phyloP scores from a whole-genome alignment of 1,140 invertebrate genomes.

The Ylistrum balloti region DNA sequence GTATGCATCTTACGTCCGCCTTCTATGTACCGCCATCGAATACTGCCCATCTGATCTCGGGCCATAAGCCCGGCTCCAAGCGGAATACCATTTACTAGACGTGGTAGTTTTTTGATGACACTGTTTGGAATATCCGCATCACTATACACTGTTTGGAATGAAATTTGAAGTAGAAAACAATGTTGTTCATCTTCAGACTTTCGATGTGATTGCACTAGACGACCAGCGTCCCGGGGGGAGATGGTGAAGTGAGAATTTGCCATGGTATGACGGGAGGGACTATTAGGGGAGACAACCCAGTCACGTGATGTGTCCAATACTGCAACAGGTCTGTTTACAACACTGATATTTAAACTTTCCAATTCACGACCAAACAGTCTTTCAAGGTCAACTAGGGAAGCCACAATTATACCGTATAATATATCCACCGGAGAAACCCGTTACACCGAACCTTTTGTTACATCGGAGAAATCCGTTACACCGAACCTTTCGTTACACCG shows the following conservation, averaged over 20 bases:
- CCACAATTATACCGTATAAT: background rate
- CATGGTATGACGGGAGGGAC: constrained; percentile 7
- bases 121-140: constrained; percentile 69
- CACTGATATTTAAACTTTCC: constrained; percentile 30
- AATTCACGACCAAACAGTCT: constrained; percentile 9
- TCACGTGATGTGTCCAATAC: background rate
- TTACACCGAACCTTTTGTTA: background rate
- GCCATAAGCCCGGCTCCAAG: constrained; percentile 74
- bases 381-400: constrained; percentile 24
- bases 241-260: constrained; percentile 71
- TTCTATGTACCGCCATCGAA: constrained; percentile 76
- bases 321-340: background rate
- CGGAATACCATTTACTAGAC: constrained; percentile 76
- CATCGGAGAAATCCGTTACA: no score
- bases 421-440: background rate
- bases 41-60: constrained; percentile 63
- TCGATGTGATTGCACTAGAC: constrained; percentile 62
- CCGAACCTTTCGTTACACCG: background rate
- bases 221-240: constrained; percentile 64
- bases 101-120: constrained; percentile 71
- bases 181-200: constrained; percentile 66
- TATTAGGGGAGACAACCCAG: background rate
- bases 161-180: constrained; percentile 74
- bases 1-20: constrained; percentile 66
- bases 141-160: constrained; percentile 70